Evolutionary conservation across 2,113 vertebrate species (phyloP), one percentile per base, ranked within the genome.

Genomic region (Beaufortia kweichowensis): DNA sequence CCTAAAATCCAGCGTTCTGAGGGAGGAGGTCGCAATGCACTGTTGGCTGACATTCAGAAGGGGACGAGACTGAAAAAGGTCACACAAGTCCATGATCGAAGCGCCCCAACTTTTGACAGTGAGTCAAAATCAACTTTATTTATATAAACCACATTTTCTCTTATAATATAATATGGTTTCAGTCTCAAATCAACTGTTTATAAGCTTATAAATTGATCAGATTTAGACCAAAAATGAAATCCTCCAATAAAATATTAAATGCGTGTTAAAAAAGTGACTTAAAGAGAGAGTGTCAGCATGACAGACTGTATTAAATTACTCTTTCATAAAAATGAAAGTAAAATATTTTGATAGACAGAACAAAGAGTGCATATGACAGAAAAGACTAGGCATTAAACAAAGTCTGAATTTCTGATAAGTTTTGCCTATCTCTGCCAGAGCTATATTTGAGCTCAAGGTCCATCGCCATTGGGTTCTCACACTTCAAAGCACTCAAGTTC

Each of bases 41-140:
- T 99, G 53, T 50, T 99, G 80, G 91, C 94, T 1, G 96, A 98
- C 39, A 99, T 99, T 88, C 96, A 97, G 81, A 96, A 94, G 88
- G 96, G 97, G 84, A 84, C 93, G 76, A 93, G 86, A 60, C 86
- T 99, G 1, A 94, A 88, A 59, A 98, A 94, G 85, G 95, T 97
- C 81, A 85, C 91, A 0, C 94, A 96, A 76, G 92, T 94, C 91
- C 95, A 94, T 1, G 97, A 99, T 87, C 93, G 95, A 61, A 99
- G 97, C 0, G 90, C 92, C 4, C 97, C 97, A 0, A 84, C 87
- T 10, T 86, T 98, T 0, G 94, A 96, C 60, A 94, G 96, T 99
- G 85, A 95, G 96, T 81, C 12, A 9, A 26, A 82, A 84, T 46
- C 3, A 1, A 14, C 21, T 29, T 26, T 1, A 43, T 69, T 60